Evolutionary conservation across 2,888 invertebrate species (phyloP).

Genomic region (Cylindroiulus punctatus): DNA sequence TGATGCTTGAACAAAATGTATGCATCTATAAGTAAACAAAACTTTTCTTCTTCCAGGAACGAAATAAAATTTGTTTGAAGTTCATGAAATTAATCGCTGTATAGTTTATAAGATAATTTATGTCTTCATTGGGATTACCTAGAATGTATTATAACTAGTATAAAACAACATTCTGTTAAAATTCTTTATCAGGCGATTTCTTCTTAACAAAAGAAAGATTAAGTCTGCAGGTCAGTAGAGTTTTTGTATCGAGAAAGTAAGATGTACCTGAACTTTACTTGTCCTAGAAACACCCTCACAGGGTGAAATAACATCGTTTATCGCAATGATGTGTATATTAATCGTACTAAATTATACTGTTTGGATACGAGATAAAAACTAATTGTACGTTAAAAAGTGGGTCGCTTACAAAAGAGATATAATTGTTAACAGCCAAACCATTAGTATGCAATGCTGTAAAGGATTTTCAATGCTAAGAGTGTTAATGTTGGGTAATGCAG

Average conservation of each 20-base stretch:
- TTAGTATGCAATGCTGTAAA: neutral
- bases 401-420: neutral
- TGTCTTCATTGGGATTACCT: no score
- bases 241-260: neutral
- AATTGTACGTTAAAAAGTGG: neutral
- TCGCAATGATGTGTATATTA: neutral
- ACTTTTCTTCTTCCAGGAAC: neutral
- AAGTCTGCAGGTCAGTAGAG: neutral
- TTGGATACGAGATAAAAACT: neutral
- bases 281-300: constrained; percentile 27
- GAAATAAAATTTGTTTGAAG: neutral
- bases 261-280: neutral
- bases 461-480: neutral
- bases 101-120: no score
- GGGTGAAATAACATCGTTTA: neutral
- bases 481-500: no score
- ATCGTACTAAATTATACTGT: neutral
- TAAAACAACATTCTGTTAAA: neutral
- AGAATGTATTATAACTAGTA: neutral
- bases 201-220: neutral
- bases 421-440: neutral
- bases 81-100: no score
- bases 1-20: neutral
- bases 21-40: neutral
- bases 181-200: neutral